Evolutionary conservation across 2,113 vertebrate genomes (phyloP).

Genomic region (Arothron firmamentum): DNA sequence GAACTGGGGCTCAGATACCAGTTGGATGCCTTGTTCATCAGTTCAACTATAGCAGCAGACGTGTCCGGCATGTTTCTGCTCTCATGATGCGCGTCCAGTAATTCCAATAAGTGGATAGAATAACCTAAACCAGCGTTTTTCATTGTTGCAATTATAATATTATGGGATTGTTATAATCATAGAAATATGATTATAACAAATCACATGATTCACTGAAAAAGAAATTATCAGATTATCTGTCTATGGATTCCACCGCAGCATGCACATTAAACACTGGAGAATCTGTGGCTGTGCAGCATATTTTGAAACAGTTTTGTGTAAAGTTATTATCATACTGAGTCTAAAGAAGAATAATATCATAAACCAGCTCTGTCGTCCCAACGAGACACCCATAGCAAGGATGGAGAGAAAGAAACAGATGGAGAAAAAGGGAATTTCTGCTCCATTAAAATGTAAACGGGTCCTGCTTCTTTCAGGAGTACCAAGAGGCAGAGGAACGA

Average conservation of each 20-base stretch:
- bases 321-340: conserved; percentile 20
- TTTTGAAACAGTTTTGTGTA: background rate
- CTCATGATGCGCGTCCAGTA: no score
- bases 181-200: no score
- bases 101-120: no score
- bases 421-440: conserved; percentile 21
- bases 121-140: no score
- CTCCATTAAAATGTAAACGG: conserved; percentile 48
- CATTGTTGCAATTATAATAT: no score
- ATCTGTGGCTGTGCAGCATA: background rate
- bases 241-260: no score
- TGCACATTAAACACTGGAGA: background rate
- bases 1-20: conserved; percentile 24
- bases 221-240: no score
- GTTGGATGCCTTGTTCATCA: conserved; percentile 15
- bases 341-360: conserved; percentile 22
- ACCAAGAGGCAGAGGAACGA: conserved; percentile 28
- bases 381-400: conserved; percentile 13
- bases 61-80: background rate
- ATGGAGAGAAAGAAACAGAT: background rate
- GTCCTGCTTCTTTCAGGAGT: conserved; percentile 37
- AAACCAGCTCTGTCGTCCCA: conserved; percentile 21
- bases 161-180: no score
- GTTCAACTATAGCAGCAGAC: background rate
- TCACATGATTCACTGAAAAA: no score